phyloP scores from a whole-genome alignment of 2,797 vertebrate genomes.

The Molossus molossus region DNA sequence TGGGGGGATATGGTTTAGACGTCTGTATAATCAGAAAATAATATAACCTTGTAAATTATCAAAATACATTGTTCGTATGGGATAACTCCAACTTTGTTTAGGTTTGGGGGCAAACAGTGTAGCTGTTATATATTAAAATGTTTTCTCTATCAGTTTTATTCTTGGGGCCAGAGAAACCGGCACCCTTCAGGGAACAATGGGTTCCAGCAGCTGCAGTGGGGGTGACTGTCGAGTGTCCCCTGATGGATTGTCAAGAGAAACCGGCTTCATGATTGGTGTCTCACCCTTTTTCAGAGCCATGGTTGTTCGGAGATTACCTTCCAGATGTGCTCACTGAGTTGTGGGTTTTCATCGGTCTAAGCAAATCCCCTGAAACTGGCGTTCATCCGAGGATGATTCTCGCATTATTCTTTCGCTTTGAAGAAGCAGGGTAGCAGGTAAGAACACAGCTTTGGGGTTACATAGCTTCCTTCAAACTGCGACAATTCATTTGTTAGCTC shows the following conservation, averaged over 20 bases:
- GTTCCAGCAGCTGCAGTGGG: background rate
- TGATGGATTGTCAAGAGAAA: slow-evolving; percentile 33
- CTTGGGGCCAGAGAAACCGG: background rate
- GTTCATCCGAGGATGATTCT: background rate
- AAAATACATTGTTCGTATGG: background rate
- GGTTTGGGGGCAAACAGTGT: slow-evolving; percentile 33
- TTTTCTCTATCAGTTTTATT: background rate
- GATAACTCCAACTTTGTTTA: background rate
- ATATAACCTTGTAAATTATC: slow-evolving; percentile 1
- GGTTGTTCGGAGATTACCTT: slow-evolving; percentile 11
- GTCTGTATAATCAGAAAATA: slow-evolving; percentile 42
- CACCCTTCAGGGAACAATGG: background rate
- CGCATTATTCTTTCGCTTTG: background rate
- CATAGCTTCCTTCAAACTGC: background rate
- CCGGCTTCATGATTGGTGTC: background rate
- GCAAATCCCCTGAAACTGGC: background rate
- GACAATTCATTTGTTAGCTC: slow-evolving; percentile 22
- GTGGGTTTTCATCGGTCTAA: background rate
- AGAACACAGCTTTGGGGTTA: slow-evolving; percentile 4
- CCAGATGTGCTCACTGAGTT: background rate
- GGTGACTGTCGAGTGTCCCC: background rate
- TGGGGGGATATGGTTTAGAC: background rate
- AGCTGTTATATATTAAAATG: background rate
- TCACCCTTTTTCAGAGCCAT: background rate
- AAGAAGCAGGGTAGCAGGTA: background rate